Evolutionary conservation across 2,888 invertebrate species (phyloP).

Genomic region (Acanthacorydalis orientalis): DNA sequence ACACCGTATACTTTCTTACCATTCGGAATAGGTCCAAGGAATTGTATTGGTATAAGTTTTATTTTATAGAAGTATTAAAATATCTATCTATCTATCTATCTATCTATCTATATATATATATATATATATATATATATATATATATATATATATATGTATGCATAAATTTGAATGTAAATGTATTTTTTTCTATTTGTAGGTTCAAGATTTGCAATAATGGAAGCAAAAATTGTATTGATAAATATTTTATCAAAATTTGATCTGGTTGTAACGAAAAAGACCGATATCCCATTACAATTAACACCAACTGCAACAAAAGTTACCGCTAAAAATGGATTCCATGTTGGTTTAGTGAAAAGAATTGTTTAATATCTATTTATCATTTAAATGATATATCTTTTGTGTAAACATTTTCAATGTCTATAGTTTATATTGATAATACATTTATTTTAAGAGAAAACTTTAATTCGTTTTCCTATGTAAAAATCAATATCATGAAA

Average conservation of each 20-base stretch:
- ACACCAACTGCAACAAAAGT: neutral
- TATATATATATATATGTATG: too few relatives aligned
- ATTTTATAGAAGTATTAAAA: too few relatives aligned
- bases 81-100: too few relatives aligned
- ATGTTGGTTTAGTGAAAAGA: neutral
- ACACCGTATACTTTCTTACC: slow-evolving; percentile 30
- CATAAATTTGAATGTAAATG: too few relatives aligned
- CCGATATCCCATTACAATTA: neutral
- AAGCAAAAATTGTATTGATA: slow-evolving; percentile 7
- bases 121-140: too few relatives aligned
- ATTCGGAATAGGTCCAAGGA: slow-evolving; percentile 25
- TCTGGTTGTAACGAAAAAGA: slow-evolving; percentile 2
- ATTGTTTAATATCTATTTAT: neutral
- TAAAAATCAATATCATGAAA: too few relatives aligned
- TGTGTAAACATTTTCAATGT: too few relatives aligned
- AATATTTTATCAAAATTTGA: slow-evolving; percentile 2
- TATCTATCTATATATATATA: too few relatives aligned
- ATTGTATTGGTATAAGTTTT: slow-evolving; percentile 16
- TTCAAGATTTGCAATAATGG: slow-evolving; percentile 11
- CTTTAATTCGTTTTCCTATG: too few relatives aligned
- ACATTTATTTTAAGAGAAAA: too few relatives aligned
- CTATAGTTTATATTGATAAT: too few relatives aligned
- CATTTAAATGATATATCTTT: too few relatives aligned
- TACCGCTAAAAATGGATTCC: neutral
- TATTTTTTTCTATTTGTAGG: slow-evolving; percentile 7